phyloP scores from a whole-genome alignment of 2,797 vertebrate species.

The Poliocrania exsul region DNA sequence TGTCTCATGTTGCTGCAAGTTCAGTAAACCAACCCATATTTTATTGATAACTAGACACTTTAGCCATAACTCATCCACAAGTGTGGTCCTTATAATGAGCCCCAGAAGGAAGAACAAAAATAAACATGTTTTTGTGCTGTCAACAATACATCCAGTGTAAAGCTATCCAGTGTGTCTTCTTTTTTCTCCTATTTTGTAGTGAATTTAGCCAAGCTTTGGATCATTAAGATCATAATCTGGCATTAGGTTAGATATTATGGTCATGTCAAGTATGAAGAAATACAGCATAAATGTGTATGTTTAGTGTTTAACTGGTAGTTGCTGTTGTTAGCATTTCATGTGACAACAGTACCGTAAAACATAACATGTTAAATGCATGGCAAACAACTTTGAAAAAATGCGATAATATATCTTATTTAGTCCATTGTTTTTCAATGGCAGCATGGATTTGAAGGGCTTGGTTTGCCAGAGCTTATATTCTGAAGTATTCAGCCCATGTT shows the following conservation, averaged over 20 bases:
- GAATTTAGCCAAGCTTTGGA: background rate
- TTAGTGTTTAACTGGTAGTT: background rate
- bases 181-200: background rate
- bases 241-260: background rate
- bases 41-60: slow-evolving; percentile 7
- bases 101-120: slow-evolving; percentile 59
- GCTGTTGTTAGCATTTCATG: background rate
- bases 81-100: slow-evolving; percentile 13
- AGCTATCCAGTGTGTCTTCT: background rate
- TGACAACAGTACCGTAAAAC: background rate
- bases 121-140: slow-evolving; percentile 31
- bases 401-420: background rate
- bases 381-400: background rate
- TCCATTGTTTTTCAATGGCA: background rate
- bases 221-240: background rate
- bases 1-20: slow-evolving; percentile 8
- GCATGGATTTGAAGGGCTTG: background rate
- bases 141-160: background rate
- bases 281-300: background rate
- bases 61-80: background rate
- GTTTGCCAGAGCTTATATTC: background rate
- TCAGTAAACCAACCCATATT: slow-evolving; percentile 33
- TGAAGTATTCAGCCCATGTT: background rate
- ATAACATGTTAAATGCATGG: background rate
- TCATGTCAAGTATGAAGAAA: background rate